Evolutionary conservation across 2,888 invertebrate species (phyloP).

Genomic region (Heteropelma amictum): DNA sequence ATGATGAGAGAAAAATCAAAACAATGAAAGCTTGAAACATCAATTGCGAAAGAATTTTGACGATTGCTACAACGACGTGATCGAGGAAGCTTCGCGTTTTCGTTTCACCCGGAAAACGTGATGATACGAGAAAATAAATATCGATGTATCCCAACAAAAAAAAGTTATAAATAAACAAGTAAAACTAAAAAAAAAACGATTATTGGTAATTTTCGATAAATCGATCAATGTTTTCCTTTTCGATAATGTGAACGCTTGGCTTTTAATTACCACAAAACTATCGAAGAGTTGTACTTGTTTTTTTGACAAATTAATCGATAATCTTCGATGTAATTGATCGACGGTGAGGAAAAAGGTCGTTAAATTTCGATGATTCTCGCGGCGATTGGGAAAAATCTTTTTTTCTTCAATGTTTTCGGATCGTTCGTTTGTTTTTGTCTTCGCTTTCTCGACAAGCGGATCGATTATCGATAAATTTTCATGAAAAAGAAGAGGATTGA

Average conservation of each 20-base stretch:
- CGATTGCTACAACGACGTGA: conserved; percentile 2
- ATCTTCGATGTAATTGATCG: too few relatives aligned
- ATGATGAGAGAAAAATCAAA: not conserved
- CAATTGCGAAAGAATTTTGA: conserved; percentile 1
- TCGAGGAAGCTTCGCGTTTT: conserved; percentile 3
- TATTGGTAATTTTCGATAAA: not conserved
- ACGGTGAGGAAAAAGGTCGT: too few relatives aligned
- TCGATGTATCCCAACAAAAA: too few relatives aligned
- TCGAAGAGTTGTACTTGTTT: too few relatives aligned
- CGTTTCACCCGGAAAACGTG: not conserved
- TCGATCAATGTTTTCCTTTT: not conserved
- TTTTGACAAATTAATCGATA: not conserved
- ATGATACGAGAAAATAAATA: too few relatives aligned
- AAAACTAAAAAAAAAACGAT: not conserved
- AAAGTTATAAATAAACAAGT: too few relatives aligned
- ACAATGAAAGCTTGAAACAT: conserved; percentile 22
- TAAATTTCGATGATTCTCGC: too few relatives aligned
- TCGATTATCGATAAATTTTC: not conserved
- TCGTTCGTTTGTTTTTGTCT: too few relatives aligned
- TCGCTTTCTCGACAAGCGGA: too few relatives aligned
- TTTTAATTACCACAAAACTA: too few relatives aligned
- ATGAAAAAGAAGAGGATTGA: conserved; percentile 52
- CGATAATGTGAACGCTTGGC: not conserved
- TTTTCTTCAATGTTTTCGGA: too few relatives aligned
- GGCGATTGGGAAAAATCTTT: too few relatives aligned